phyloP scores from a whole-genome alignment of 2,888 invertebrate species.

The Eumacrocentrus americanus region DNA sequence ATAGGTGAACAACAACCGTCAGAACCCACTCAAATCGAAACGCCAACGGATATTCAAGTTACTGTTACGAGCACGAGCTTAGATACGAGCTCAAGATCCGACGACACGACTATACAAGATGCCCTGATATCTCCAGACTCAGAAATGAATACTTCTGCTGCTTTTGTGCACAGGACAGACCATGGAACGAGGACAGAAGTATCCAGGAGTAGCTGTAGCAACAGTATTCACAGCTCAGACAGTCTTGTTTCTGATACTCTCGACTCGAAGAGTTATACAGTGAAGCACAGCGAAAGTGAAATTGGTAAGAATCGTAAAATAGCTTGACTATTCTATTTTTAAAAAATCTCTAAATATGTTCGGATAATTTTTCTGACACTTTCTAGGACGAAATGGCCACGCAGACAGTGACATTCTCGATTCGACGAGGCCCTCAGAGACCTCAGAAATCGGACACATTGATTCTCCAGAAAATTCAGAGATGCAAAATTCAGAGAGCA shows the following conservation, averaged over 20 bases:
- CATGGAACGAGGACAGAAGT: conserved; percentile 32
- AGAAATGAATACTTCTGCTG: conserved; percentile 46
- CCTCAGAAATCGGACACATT: conserved; percentile 72
- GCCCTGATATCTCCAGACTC: conserved; percentile 55
- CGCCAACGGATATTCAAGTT: conserved; percentile 47
- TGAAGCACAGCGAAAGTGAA: conserved; percentile 56
- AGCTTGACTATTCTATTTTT: conserved; percentile 5
- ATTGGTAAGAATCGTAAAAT: conserved; percentile 46
- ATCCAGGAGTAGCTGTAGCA: conserved; percentile 49
- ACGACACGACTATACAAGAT: conserved; percentile 55
- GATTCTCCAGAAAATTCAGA: conserved; percentile 85
- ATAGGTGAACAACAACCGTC: conserved; percentile 36
- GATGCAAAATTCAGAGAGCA: conserved; percentile 77
- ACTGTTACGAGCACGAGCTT: conserved; percentile 50
- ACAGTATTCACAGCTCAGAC: conserved; percentile 53
- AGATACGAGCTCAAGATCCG: conserved; percentile 54
- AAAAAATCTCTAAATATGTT: conserved; percentile 27
- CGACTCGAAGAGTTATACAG: conserved; percentile 48
- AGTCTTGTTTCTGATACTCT: conserved; percentile 52
- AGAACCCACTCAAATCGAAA: conserved; percentile 43
- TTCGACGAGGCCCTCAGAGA: conserved; percentile 51
- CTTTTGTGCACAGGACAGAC: conserved; percentile 37
- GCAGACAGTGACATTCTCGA: conserved; percentile 57
- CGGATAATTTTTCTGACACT: conserved; percentile 47
- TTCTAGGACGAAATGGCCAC: conserved; percentile 44